A percentile compares a stretch with the other conserved stretches of the same genome.
Conservation (phyloP, 2,113 vertebrate species). For the Guaruba guarouba region DNA sequence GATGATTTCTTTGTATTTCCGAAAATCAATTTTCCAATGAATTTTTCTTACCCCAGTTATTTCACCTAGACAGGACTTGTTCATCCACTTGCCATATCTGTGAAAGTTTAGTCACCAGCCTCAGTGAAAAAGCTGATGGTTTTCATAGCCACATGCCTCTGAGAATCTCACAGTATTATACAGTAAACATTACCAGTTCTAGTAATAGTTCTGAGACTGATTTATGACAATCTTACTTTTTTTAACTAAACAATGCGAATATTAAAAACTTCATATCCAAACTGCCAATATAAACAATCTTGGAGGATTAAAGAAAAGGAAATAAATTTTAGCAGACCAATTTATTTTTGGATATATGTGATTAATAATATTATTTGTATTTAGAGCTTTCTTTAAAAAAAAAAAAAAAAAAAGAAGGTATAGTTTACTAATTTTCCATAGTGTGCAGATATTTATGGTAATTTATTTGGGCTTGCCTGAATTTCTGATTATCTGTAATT, state of each 20-base stretch:
- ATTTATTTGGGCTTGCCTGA: background rate
- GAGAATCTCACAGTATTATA: background rate
- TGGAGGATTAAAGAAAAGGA: background rate
- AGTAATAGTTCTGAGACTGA: background rate
- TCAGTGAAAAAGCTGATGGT: background rate
- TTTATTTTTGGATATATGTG: background rate
- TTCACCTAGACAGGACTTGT: background rate
- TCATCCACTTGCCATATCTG: background rate
- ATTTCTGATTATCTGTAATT: background rate
- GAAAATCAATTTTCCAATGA: background rate
- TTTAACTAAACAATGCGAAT: background rate
- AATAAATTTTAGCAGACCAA: background rate
- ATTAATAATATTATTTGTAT: background rate
- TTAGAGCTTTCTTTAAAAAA: background rate
- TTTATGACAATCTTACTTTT: background rate
- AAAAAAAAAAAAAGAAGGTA: background rate
- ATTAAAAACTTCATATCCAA: background rate
- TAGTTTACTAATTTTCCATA: background rate
- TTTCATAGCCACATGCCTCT: background rate
- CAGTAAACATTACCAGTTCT: background rate
- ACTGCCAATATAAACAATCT: background rate
- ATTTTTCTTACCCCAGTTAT: background rate
- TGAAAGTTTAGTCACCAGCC: background rate
- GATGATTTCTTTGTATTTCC: background rate
- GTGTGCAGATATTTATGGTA: background rate